A percentile compares a stretch with the other conserved stretches of the same genome.
These are phyloP conservation scores for Drosophila tristis DNA, from an alignment of 1,140 invertebrate genomes.

Conservation along the genomic window DNA sequence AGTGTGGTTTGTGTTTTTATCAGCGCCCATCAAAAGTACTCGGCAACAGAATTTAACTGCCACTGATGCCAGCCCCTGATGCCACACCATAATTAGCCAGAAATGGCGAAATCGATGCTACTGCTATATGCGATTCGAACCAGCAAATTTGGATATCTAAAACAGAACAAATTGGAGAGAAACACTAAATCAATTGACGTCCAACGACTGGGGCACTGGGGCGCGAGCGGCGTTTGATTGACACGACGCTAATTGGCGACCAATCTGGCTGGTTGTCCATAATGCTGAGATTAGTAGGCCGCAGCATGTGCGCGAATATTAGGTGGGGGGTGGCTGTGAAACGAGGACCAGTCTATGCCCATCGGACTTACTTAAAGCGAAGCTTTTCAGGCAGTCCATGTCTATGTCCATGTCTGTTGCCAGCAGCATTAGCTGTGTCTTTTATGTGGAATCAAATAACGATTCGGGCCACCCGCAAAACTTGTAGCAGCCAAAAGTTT, in stretches of 20 bases:
- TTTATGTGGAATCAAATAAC: constrained; percentile 28
- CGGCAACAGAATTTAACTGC: no score
- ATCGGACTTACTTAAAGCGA: background rate
- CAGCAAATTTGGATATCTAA: constrained; percentile 1
- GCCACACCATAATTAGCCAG: no score
- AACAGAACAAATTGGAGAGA: constrained; percentile 12
- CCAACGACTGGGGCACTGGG: constrained; percentile 16
- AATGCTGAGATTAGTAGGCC: constrained; percentile 41
- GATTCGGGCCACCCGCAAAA: constrained; percentile 15
- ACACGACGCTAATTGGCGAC: constrained; percentile 51
- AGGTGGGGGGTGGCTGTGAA: background rate
- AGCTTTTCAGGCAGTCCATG: background rate
- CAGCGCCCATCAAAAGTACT: no score
- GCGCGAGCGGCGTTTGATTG: constrained; percentile 39
- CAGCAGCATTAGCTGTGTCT: background rate
- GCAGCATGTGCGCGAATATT: constrained; percentile 10
- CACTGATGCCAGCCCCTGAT: no score
- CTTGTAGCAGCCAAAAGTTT: constrained; percentile 44
- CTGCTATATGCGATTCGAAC: background rate
- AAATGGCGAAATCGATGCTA: no score
- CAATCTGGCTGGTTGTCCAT: constrained; percentile 34
- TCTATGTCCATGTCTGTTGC: constrained; percentile 3
- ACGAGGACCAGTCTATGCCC: background rate
- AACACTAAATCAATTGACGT: constrained; percentile 42
- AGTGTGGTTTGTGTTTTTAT: no score